Evolutionary conservation across 2,797 vertebrate genomes (phyloP), one percentile per base, ranked within the genome.

Genomic region (Enteromius radiatus): DNA sequence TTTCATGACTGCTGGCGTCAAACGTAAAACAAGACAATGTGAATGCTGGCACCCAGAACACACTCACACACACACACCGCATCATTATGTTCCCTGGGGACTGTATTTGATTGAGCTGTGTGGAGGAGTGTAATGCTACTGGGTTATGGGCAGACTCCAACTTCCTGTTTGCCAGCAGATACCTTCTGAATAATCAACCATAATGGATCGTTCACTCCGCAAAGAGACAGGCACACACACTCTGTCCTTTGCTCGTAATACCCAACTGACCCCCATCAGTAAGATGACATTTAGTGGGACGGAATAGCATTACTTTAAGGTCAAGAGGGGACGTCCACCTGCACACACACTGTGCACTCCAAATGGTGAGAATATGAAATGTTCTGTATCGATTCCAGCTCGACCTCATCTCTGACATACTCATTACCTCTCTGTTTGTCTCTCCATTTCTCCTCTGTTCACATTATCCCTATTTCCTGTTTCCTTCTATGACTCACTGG

Each of bases 271-370:
- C 82, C 73, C 84, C 76, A 81, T 88, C 86, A 80, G 77, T 84
- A 80, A 52, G 73, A 64, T 84, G 85, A 86, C 85, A 88, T 90
- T 88, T 86, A 78, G 75, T 80, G 77, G 86, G 81, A 88, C 76
- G 76, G 86, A 86, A 85, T 78, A 80, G 82, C 79, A 87, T 85
- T 87, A 87, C 83, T 77, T 69, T 76, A 80, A 82, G 82, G 82
- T 74, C 41, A 68, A 69, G 67, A 54, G 70, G 82, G 56, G 56
- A 84, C 26, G 38, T 76, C 74, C 64, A 80, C 65, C 38, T 52
- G 47, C 45, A 59, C 54, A 76, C 78, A 84, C n/a, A 56, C 69
- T 38, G 15, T 11, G 15, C 38, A 31, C 82, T 81, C 61, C 47
- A 80, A 65, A 56, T 68, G 69, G 71, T 64, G 81, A 77, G 74